Evolutionary conservation across 2,797 vertebrate genomes (phyloP).

Genomic region (Dicrostonyx torquatus): DNA sequence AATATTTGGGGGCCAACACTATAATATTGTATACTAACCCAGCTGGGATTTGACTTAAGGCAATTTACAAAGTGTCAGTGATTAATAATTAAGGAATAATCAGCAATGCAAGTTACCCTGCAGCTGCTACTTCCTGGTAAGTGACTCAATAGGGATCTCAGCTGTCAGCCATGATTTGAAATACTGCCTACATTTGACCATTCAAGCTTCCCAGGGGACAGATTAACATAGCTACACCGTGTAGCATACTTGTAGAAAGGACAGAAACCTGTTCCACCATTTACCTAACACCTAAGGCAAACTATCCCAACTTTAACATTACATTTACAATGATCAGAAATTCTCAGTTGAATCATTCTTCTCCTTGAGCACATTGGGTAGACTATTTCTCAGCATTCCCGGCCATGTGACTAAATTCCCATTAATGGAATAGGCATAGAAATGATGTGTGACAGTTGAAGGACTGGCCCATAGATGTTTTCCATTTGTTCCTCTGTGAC

Average conservation of each 20-base stretch:
- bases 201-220: conserved; percentile 28
- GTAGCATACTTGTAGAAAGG: conserved; percentile 36
- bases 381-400: neutral
- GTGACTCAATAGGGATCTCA: conserved; percentile 55
- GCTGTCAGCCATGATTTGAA: conserved; percentile 58
- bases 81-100: conserved; percentile 76
- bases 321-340: neutral
- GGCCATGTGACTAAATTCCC: neutral
- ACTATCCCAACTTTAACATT: conserved; percentile 20
- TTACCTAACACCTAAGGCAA: conserved; percentile 15
- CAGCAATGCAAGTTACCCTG: conserved; percentile 58
- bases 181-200: conserved; percentile 47
- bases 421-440: neutral
- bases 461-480: neutral
- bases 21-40: conserved; percentile 43
- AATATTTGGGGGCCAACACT: conserved; percentile 52
- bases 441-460: conserved; percentile 4
- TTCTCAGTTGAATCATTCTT: conserved; percentile 19
- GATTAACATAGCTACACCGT: conserved; percentile 5
- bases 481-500: neutral
- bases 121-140: conserved; percentile 64
- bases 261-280: conserved; percentile 41
- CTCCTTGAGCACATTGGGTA: neutral
- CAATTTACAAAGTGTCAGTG: conserved; percentile 64
- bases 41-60: conserved; percentile 71